phyloP scores from a whole-genome alignment of 2,113 vertebrate genomes.

The Pithys albifrons region DNA sequence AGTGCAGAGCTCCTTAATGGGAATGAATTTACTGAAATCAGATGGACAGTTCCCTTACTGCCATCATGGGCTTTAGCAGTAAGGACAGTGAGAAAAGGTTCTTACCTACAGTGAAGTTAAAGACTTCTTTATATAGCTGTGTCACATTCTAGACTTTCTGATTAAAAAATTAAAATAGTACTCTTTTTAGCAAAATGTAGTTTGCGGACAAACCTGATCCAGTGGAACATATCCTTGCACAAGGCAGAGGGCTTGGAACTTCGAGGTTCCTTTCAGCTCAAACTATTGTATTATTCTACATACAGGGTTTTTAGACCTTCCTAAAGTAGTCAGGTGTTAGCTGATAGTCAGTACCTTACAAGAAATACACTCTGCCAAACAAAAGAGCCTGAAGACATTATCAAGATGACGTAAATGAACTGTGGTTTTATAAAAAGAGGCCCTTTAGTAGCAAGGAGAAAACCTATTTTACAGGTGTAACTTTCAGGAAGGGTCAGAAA shows the following conservation, averaged over 20 bases:
- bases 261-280: background rate
- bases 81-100: background rate
- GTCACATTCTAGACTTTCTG: background rate
- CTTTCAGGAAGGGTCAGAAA: constrained; percentile 75
- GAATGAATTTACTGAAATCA: background rate
- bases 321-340: background rate
- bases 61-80: background rate
- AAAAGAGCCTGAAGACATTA: constrained; percentile 17
- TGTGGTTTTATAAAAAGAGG: background rate
- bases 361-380: background rate
- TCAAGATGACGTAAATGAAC: constrained; percentile 45
- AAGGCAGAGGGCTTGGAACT: background rate
- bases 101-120: background rate
- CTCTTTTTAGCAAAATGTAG: background rate
- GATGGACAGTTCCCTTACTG: background rate
- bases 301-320: background rate
- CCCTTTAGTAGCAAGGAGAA: constrained; percentile 53
- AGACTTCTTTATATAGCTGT: background rate
- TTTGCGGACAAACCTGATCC: background rate
- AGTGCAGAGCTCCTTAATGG: background rate
- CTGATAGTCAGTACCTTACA: background rate
- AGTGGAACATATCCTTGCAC: background rate
- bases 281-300: background rate
- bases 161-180: background rate
- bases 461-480: constrained; percentile 62